phyloP scores from a whole-genome alignment of 2,888 invertebrate genomes.

The Yponomeuta malinellus region DNA sequence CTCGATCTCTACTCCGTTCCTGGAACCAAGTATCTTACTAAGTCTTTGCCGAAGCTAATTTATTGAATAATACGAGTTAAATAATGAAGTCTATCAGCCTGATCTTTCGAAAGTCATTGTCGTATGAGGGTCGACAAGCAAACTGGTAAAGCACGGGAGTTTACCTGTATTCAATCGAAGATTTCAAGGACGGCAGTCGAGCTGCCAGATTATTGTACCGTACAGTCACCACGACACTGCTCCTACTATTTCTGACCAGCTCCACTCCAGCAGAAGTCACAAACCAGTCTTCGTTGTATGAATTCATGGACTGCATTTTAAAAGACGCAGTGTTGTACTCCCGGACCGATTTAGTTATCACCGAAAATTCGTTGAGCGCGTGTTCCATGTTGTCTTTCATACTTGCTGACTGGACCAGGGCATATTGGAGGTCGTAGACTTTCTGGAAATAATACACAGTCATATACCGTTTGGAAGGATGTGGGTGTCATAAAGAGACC shows the following conservation, averaged over 20 bases:
- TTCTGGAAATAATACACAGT: conserved; percentile 39
- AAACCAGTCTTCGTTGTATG: conserved; percentile 47
- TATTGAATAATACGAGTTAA: no score
- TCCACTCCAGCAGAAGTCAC: conserved; percentile 55
- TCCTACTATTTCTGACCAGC: conserved; percentile 42
- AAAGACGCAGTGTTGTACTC: conserved; percentile 56
- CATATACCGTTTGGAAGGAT: background rate
- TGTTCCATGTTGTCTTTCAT: conserved; percentile 47
- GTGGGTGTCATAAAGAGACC: no score
- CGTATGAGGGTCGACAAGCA: no score
- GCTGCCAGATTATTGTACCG: conserved; percentile 79
- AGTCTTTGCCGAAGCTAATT: background rate
- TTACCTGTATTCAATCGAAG: conserved; percentile 78
- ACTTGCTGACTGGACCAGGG: conserved; percentile 48
- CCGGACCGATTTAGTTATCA: conserved; percentile 43
- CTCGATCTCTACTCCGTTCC: conserved; percentile 80
- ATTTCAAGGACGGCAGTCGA: conserved; percentile 77
- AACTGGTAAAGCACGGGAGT: conserved; percentile 25
- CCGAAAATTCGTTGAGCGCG: conserved; percentile 47
- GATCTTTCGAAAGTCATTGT: no score
- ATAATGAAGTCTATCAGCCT: no score
- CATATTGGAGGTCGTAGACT: conserved; percentile 63
- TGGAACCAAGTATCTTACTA: conserved; percentile 30
- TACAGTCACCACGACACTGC: conserved; percentile 65
- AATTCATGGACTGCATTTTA: conserved; percentile 35